A percentile compares a stretch with the other conserved stretches of the same genome.
phyloP scores from a whole-genome alignment of 2,888 invertebrate species.

The Agrochola circellaris region DNA sequence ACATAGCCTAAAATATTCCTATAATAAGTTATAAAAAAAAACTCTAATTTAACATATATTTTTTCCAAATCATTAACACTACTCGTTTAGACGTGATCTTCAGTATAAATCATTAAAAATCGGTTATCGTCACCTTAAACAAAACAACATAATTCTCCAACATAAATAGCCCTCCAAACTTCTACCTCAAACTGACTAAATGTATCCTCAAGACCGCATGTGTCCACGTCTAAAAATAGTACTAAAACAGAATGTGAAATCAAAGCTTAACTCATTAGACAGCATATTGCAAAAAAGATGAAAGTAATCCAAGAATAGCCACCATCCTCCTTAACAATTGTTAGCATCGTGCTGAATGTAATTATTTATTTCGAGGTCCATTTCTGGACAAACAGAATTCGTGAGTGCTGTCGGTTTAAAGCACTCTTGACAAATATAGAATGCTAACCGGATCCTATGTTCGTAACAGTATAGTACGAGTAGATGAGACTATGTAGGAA shows the following conservation, averaged over 20 bases:
- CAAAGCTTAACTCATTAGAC: slow-evolving; percentile 18
- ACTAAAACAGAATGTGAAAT: slow-evolving; percentile 25
- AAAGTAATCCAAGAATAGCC: slow-evolving; percentile 18
- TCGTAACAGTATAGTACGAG: not conserved
- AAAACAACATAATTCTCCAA: not conserved
- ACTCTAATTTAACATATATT: too few species aligned
- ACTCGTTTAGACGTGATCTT: too few species aligned
- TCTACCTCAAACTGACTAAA: not conserved
- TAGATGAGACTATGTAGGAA: too few species aligned
- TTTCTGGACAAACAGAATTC: slow-evolving; percentile 39
- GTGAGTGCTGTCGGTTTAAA: slow-evolving; percentile 9
- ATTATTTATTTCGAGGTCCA: slow-evolving; percentile 32
- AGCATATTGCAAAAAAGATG: slow-evolving; percentile 21
- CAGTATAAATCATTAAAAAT: too few species aligned
- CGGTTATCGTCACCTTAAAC: too few species aligned
- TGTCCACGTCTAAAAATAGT: slow-evolving; percentile 12
- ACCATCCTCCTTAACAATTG: not conserved
- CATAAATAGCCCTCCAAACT: not conserved
- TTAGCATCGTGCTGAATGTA: not conserved
- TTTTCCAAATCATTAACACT: too few species aligned
- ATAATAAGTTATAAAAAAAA: too few species aligned
- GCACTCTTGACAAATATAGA: not conserved
- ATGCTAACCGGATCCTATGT: not conserved
- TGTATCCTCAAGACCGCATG: not conserved
- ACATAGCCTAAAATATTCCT: too few species aligned